phyloP scores from a whole-genome alignment of 2,113 vertebrate genomes.

The rabbit (Oryctolagus cuniculus) region mOryCun1.1 NC_091442.1:97256001-97256500 shows the following conservation, averaged over 20 bases:
- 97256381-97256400: slow-evolving; percentile 63
- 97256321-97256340: slow-evolving; percentile 4
- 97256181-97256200: slow-evolving; percentile 66
- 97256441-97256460: slow-evolving; percentile 51
- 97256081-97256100: slow-evolving; percentile 80
- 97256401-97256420: slow-evolving; percentile 76
- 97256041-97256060: slow-evolving; percentile 58
- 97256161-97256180: slow-evolving; percentile 71
- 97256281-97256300: neutral
- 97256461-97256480: neutral
- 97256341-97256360: neutral
- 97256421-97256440: slow-evolving; percentile 68
- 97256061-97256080: slow-evolving; percentile 69
- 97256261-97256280: neutral
- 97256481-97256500: neutral
- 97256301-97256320: neutral
- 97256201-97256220: neutral
- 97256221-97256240: neutral
- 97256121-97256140: slow-evolving; percentile 80
- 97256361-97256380: neutral
- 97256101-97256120: slow-evolving; percentile 72
- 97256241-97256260: neutral
- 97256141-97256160: slow-evolving; percentile 68
- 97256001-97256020: slow-evolving; percentile 63
- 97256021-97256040: slow-evolving; percentile 70